These are phyloP conservation scores for Sogatella furcifera DNA, from an alignment of 1,140 invertebrate genomes.

Conservation along the genomic window DNA sequence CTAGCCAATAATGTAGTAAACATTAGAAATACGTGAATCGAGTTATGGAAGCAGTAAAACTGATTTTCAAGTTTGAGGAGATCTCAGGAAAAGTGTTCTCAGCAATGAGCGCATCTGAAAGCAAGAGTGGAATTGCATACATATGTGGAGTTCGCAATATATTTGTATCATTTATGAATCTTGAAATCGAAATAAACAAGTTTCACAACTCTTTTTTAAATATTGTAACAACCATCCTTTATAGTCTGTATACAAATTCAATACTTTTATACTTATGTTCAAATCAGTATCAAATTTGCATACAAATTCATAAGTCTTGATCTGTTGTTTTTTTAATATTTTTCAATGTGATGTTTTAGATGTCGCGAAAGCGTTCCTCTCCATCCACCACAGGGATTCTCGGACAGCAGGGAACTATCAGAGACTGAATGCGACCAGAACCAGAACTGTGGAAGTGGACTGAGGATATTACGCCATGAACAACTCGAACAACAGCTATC, in stretches of 20 bases:
- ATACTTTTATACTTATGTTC: too few relatives aligned
- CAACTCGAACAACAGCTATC: conserved; percentile 20
- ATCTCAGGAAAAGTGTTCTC: neutral
- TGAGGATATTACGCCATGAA: conserved; percentile 16
- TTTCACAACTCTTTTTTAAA: too few relatives aligned
- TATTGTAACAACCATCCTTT: too few relatives aligned
- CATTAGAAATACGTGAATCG: too few relatives aligned
- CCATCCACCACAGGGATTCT: conserved; percentile 24
- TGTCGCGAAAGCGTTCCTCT: conserved; percentile 10
- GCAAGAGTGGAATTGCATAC: neutral
- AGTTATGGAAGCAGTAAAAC: too few relatives aligned
- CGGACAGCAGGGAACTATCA: conserved; percentile 23
- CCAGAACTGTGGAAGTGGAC: conserved; percentile 4
- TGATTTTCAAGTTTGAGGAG: neutral
- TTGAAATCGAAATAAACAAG: too few relatives aligned
- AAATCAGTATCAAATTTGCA: neutral
- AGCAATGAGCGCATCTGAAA: neutral
- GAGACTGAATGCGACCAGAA: conserved; percentile 19
- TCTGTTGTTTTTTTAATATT: neutral
- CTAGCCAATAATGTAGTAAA: too few relatives aligned
- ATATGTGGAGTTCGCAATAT: too few relatives aligned
- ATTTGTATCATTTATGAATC: too few relatives aligned
- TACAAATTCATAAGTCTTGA: neutral
- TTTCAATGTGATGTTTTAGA: neutral
- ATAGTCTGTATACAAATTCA: too few relatives aligned